phyloP scores from a whole-genome alignment of 2,113 vertebrate genomes.

The Isichthys henryi region DNA sequence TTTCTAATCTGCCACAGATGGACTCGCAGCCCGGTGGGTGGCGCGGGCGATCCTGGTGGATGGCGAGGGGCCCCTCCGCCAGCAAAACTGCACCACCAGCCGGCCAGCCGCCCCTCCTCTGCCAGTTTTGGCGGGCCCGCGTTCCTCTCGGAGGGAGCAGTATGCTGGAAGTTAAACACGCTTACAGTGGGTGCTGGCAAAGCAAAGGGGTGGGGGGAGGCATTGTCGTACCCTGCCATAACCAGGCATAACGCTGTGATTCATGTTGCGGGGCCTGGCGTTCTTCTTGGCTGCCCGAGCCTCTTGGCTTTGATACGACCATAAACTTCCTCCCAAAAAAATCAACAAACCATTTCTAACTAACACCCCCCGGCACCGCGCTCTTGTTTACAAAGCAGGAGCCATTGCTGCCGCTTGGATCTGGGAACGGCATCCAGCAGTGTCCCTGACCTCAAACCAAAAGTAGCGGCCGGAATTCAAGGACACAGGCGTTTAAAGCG shows the following conservation, averaged over 20 bases:
- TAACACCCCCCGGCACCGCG: background rate
- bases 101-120: slow-evolving; percentile 15
- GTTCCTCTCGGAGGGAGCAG: background rate
- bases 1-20: slow-evolving; percentile 5
- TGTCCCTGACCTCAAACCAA: background rate
- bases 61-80: background rate
- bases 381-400: background rate
- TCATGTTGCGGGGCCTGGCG: background rate
- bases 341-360: background rate
- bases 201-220: slow-evolving; percentile 5
- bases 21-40: background rate
- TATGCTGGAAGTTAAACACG: slow-evolving; percentile 5
- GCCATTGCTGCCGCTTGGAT: background rate
- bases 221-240: slow-evolving; percentile 13
- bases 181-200: slow-evolving; percentile 14
- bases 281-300: background rate
- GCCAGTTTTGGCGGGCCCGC: background rate
- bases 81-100: slow-evolving; percentile 27
- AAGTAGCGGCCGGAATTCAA: background rate
- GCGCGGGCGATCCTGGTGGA: slow-evolving; percentile 8
- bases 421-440: background rate
- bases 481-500: background rate
- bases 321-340: background rate
- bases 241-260: slow-evolving; percentile 2
- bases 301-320: background rate